Base-by-base conservation (phyloP, 2,113 vertebrate genomes). In the Varanus komodoensis region DNA sequence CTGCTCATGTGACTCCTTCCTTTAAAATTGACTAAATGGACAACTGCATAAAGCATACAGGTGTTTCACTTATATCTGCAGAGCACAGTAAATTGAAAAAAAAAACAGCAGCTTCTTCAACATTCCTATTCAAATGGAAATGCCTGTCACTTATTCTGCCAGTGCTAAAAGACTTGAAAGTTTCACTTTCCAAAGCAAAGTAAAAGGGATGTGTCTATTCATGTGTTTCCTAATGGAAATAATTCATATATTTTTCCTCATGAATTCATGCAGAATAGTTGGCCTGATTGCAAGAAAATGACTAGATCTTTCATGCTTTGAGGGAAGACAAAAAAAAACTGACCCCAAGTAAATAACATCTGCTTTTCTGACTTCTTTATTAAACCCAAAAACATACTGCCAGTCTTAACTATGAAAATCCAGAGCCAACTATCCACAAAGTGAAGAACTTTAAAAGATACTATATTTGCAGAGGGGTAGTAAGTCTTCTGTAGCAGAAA, bases 101-200 rank as follows among this genome's bases (percentile, higher is more conserved):
- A 1, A 52, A 1, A 93, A 77, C 68, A 71, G n/a, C 84, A 44
- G 34, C n/a, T 87, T 50, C 81, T 90, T 54, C 86, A n/a, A 48
- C 1, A 74, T 92, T 80, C 81, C 17, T 88, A 50, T 83, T 88
- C 77, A 17, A 81, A 83, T 79, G 71, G 84, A 94, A 83, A 89
- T 91, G n/a, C 74, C 52, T 14, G 85, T 34, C 69, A 50, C 87
- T 86, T 75, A n/a, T 92, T 84, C 38, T 74, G 17, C 38, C 89
- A 75, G 8, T 50, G 21, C 77, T 83, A 83, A 90, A 38, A 91
- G 79, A 88, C 32, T 44, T 82, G n/a, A 75, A 6, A 88, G 4
- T 68, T 92, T 87, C 82, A 89, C 25, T 48, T 12, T 80, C 6
- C 1, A 6, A 68, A 87, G 21, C 80, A 89, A 92, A 89, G 64